These are phyloP conservation scores for Drosophila buzzatii DNA, from an alignment of 2,888 invertebrate species.

Conservation along the genomic window DNA sequence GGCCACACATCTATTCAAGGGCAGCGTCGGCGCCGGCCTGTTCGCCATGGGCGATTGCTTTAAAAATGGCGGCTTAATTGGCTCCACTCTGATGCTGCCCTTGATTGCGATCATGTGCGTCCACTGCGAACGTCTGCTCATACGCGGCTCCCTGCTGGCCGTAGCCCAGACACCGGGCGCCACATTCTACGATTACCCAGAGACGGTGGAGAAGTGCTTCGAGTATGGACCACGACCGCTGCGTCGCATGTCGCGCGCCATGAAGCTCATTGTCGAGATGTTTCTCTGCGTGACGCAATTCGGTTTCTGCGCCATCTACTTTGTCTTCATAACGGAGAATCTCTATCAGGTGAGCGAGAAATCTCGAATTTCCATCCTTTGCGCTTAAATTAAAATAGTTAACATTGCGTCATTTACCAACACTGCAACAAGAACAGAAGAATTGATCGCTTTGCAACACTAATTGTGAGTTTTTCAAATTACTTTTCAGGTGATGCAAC, in stretches of 20 bases:
- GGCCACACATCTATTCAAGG: constrained; percentile 95
- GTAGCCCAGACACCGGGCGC: constrained; percentile 79
- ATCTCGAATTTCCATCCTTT: neutral
- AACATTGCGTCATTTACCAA: neutral
- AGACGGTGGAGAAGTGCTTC: constrained; percentile 93
- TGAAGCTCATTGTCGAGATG: constrained; percentile 91
- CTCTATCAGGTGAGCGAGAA: constrained; percentile 87
- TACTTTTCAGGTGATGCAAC: constrained; percentile 85
- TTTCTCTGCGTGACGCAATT: constrained; percentile 97
- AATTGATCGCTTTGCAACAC: constrained; percentile 4
- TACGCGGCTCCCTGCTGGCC: constrained; percentile 77
- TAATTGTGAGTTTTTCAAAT: neutral
- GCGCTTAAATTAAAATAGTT: neutral
- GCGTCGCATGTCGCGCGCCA: constrained; percentile 87
- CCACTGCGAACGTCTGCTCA: constrained; percentile 96
- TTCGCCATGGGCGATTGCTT: constrained; percentile 98
- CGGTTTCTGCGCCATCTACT: constrained; percentile 98
- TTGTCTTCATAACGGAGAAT: constrained; percentile 96
- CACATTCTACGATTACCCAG: constrained; percentile 91
- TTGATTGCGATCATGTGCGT: constrained; percentile 95
- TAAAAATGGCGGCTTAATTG: constrained; percentile 94
- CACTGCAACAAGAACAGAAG: neutral
- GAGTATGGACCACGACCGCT: constrained; percentile 89
- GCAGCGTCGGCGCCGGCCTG: constrained; percentile 97
- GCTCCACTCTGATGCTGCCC: constrained; percentile 91